Evolutionary conservation across 2,113 vertebrate genomes (phyloP).

Genomic region (Calidris pygmaea): DNA sequence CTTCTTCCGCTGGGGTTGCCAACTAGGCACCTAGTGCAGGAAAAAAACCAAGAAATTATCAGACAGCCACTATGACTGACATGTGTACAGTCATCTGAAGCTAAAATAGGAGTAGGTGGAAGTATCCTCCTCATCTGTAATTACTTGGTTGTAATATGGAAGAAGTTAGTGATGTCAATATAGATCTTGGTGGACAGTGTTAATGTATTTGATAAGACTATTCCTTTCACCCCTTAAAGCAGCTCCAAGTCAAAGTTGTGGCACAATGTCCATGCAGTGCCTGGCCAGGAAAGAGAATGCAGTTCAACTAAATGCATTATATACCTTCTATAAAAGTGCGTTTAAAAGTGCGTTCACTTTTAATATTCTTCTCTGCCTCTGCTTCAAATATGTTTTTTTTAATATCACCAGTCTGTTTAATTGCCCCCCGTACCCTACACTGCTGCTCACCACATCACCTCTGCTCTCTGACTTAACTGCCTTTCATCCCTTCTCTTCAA

Average conservation of each 20-base stretch:
- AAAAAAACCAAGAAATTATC: not conserved
- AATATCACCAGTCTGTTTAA: not conserved
- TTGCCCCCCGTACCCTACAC: not conserved
- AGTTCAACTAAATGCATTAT: not conserved
- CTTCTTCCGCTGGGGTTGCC: constrained; percentile 85
- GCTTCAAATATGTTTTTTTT: not conserved
- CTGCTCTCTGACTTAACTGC: not conserved
- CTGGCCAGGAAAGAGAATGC: not conserved
- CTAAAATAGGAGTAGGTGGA: not conserved
- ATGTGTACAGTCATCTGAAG: not conserved
- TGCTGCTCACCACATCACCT: not conserved
- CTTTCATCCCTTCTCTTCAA: not conserved
- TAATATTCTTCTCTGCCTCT: not conserved
- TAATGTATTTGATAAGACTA: not conserved
- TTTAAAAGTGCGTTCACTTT: not conserved
- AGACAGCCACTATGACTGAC: not conserved
- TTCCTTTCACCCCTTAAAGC: not conserved
- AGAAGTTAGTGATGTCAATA: not conserved
- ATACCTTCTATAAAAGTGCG: not conserved
- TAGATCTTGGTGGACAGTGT: not conserved
- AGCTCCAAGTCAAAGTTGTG: not conserved
- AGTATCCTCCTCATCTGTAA: not conserved
- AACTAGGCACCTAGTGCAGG: constrained; percentile 80
- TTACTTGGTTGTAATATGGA: not conserved
- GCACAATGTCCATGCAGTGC: not conserved